Evolutionary conservation across 2,888 invertebrate genomes (phyloP).

Genomic region (Gibbula magus): DNA sequence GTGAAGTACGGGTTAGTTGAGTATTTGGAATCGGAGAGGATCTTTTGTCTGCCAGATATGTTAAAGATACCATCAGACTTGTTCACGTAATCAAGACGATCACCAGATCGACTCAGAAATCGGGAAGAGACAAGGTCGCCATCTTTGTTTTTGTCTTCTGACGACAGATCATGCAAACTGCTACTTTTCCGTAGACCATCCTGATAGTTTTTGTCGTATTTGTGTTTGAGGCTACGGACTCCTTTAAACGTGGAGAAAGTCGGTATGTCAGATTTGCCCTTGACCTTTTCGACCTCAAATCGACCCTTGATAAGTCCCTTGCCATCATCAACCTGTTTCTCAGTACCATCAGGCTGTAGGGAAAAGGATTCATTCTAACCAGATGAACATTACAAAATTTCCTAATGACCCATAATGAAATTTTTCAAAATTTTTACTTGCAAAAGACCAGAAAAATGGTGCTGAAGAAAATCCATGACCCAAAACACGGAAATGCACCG

Average conservation of each 20-base stretch:
- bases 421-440: no score
- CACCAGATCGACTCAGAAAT: constrained; percentile 67
- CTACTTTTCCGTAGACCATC: constrained; percentile 71
- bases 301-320: constrained; percentile 34
- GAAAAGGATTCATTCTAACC: not conserved
- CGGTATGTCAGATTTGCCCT: constrained; percentile 46
- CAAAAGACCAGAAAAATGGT: no score
- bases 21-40: constrained; percentile 46
- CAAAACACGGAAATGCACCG: not conserved
- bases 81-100: constrained; percentile 52
- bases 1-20: constrained; percentile 56
- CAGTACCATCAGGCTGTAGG: not conserved
- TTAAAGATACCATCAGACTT: constrained; percentile 24
- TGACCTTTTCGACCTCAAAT: constrained; percentile 57
- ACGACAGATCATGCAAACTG: constrained; percentile 69
- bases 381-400: no score
- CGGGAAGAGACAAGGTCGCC: constrained; percentile 53
- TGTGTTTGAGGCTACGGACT: constrained; percentile 72
- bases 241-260: constrained; percentile 66
- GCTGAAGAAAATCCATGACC: not conserved
- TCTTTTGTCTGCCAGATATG: constrained; percentile 37
- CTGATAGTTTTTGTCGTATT: constrained; percentile 66
- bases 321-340: constrained; percentile 1
- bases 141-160: constrained; percentile 47
- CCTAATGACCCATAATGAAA: no score